Percentiles rank a stretch among this genome's conserved stretches.
Evolutionary conservation across 2,888 invertebrate genomes (phyloP).

Genomic region (Melangyna quadrimaculata): DNA sequence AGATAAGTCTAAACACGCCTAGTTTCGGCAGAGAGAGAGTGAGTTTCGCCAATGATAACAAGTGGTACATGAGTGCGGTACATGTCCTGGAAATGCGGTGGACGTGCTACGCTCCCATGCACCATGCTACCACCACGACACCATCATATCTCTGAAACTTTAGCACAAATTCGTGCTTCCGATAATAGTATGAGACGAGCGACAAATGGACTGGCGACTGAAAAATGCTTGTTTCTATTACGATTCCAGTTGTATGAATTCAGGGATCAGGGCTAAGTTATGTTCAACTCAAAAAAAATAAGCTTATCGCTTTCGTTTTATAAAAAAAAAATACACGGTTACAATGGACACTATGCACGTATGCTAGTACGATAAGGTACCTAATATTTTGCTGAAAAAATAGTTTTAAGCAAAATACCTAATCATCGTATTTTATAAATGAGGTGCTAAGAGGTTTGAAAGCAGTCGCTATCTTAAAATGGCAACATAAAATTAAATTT

Average conservation of each 20-base stretch:
- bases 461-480: no score
- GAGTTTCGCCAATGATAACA: slow-evolving; percentile 63
- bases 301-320: slow-evolving; percentile 1
- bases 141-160: slow-evolving; percentile 58
- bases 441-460: no score
- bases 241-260: slow-evolving; percentile 3
- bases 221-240: slow-evolving; percentile 13
- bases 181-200: slow-evolving; percentile 23
- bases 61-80: slow-evolving; percentile 64
- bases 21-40: slow-evolving; percentile 19
- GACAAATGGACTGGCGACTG: slow-evolving; percentile 22
- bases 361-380: no score
- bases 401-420: no score
- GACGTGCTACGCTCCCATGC: slow-evolving; percentile 56
- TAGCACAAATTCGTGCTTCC: slow-evolving; percentile 66
- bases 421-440: no score
- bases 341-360: not conserved
- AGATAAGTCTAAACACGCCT: slow-evolving; percentile 66
- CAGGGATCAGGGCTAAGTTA: slow-evolving; percentile 1
- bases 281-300: not conserved
- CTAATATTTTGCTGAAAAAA: no score
- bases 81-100: slow-evolving; percentile 61
- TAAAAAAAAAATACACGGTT: not conserved
- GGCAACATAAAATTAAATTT: no score
- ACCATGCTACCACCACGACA: slow-evolving; percentile 44